phyloP scores from a whole-genome alignment of 1,140 invertebrate species.

The Zaprionus capensis region DNA sequence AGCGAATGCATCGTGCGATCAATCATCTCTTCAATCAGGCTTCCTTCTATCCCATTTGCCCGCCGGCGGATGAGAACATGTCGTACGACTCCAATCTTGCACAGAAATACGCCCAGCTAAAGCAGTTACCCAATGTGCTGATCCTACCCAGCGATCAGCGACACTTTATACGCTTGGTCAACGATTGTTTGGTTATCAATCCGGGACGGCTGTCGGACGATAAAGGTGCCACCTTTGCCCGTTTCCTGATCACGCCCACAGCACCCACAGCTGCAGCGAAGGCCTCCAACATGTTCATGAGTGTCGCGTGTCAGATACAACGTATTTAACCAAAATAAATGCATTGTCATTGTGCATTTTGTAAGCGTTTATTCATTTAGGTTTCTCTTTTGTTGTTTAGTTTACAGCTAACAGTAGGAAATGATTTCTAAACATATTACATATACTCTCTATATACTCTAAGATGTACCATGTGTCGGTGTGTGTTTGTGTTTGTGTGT shows the following conservation, averaged over 20 bases:
- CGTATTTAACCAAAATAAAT: conserved; percentile 55
- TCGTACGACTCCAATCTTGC: conserved; percentile 89
- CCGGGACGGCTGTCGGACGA: conserved; percentile 91
- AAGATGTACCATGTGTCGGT: conserved; percentile 23
- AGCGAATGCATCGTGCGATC: conserved; percentile 89
- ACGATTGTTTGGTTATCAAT: conserved; percentile 92
- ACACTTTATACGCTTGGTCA: conserved; percentile 88
- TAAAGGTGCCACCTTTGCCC: conserved; percentile 87
- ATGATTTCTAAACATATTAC: conserved; percentile 78
- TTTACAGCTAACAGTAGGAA: conserved; percentile 82
- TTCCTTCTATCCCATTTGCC: conserved; percentile 93
- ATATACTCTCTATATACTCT: conserved; percentile 69
- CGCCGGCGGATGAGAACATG: conserved; percentile 88
- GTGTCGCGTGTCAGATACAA: conserved; percentile 74
- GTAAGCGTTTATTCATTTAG: conserved; percentile 81
- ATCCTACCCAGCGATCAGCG: conserved; percentile 93
- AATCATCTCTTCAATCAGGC: conserved; percentile 91
- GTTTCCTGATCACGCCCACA: conserved; percentile 82
- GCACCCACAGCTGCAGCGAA: conserved; percentile 49
- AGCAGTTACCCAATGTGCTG: conserved; percentile 91
- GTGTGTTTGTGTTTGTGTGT: conserved; percentile 10
- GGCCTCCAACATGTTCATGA: conserved; percentile 65
- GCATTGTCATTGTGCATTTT: conserved; percentile 27
- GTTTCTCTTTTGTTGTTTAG: conserved; percentile 54
- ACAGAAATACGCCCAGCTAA: conserved; percentile 88